Conservation (phyloP, 1,140 invertebrate species). For the Procambarus clarkii region DNA sequence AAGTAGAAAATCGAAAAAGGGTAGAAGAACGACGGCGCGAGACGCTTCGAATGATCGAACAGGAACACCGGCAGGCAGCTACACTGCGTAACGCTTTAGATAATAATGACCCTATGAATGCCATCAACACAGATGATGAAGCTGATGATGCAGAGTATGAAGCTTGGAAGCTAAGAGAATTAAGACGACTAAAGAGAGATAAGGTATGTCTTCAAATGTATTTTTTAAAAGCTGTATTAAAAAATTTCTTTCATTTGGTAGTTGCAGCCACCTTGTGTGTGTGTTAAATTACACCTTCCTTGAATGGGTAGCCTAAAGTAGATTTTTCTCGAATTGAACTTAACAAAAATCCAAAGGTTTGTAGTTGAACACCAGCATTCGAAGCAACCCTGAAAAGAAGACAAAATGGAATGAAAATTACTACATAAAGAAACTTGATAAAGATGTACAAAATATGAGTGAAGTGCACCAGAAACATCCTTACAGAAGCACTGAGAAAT, state of each 20-base stretch:
- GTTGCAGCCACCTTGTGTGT: too few relatives aligned
- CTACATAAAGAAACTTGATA: too few relatives aligned
- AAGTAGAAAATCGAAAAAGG: slow-evolving; percentile 85
- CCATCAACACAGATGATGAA: slow-evolving; percentile 97
- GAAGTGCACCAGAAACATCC: too few relatives aligned
- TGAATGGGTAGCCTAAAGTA: too few relatives aligned
- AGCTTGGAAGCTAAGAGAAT: slow-evolving; percentile 96
- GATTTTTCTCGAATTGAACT: slow-evolving; percentile 82
- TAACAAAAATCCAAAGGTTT: slow-evolving; percentile 91
- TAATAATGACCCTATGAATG: slow-evolving; percentile 79
- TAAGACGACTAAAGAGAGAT: slow-evolving; percentile 96
- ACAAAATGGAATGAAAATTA: too few relatives aligned
- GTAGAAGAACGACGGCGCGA: slow-evolving; percentile 89
- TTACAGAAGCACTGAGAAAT: too few relatives aligned
- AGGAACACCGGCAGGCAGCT: slow-evolving; percentile 56
- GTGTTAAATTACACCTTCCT: too few relatives aligned
- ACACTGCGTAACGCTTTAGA: slow-evolving; percentile 18
- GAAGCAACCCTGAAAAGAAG: too few relatives aligned
- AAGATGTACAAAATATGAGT: too few relatives aligned
- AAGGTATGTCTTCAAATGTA: slow-evolving; percentile 81
- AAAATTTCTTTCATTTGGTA: too few relatives aligned
- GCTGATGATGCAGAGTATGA: slow-evolving; percentile 99
- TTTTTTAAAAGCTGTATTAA: too few relatives aligned
- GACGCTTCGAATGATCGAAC: slow-evolving; percentile 83
- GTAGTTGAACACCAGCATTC: too few relatives aligned